Conservation (phyloP, 2,797 vertebrate species). For the Bradypodion pumilum region DNA sequence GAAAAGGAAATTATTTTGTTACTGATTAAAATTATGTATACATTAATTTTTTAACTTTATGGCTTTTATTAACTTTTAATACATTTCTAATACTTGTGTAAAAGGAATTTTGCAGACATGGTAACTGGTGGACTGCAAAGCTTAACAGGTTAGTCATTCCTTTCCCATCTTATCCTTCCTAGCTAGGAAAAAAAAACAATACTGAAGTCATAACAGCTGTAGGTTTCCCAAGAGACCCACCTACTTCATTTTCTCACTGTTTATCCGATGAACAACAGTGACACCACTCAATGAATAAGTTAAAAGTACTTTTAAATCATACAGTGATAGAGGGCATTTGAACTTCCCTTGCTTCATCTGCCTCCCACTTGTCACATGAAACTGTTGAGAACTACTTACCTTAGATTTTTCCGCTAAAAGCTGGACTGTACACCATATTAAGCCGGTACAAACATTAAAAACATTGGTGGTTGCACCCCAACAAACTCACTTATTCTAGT, state of each 20-base stretch:
- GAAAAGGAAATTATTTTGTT: slow-evolving; percentile 61
- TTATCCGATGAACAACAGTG: background rate
- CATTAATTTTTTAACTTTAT: slow-evolving; percentile 49
- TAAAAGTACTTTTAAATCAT: background rate
- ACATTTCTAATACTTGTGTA: slow-evolving; percentile 53
- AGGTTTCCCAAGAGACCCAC: background rate
- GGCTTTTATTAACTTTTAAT: slow-evolving; percentile 51
- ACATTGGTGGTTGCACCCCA: background rate
- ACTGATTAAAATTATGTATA: slow-evolving; percentile 59
- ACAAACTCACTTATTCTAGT: background rate
- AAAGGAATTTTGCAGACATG: slow-evolving; percentile 29
- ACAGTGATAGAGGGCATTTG: too few species aligned
- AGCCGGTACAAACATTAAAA: background rate
- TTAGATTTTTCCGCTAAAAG: background rate
- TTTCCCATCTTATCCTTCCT: background rate
- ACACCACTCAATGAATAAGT: background rate
- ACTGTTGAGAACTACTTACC: background rate
- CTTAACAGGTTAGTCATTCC: background rate
- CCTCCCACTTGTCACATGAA: too few species aligned
- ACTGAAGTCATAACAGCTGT: background rate
- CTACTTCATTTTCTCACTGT: background rate
- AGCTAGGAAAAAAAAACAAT: slow-evolving; percentile 4
- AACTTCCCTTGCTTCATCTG: too few species aligned
- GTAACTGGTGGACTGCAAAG: slow-evolving; percentile 10
- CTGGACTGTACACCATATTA: background rate